Base-by-base conservation (phyloP, 2,888 invertebrate genomes). In the Sipha maydis region DNA sequence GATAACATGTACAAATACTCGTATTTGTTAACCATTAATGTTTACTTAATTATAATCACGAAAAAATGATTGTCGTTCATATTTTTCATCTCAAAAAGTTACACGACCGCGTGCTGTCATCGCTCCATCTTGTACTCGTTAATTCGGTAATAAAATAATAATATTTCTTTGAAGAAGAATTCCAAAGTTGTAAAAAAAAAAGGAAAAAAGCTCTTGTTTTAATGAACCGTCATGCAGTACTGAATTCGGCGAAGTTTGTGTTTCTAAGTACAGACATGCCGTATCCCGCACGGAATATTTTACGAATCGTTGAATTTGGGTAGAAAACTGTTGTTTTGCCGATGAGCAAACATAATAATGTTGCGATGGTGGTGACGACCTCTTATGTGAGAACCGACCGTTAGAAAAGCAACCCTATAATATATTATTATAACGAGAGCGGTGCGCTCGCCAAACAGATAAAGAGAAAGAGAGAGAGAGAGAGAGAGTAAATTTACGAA, bases 331-430 rank as follows among this genome's bases (percentile, higher is more conserved):
- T 61, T 61, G 34, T 61, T 61, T 48, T 14, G 14, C 48, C 48
- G 48, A 48, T 8, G 25, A 61, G 25, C 61, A 61, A 61, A 25
- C 21, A 25, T 61, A 7, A 25, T 56, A 14, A 14, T 56, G 19
- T 56, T 14, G 21, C 56, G 56, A 21, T 4, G 28, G 28, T 38
- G 48, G 28, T 14, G 75, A 67, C 41, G 80, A 19, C 61, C 61
- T 80, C 54, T 31, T 67, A 67, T 73, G 88, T 88, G 88, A 88
- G 88, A 88, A 88, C 88, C 75, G 61, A 88, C 88, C 88, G 88
- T 88, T 88, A 86, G 61, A 21, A 75, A 80, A 61, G 38, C 78
- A 11, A 85, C 85, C 85, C 85, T 54, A 77, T 21, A 34, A 85
- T 48, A 48, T 71, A 71, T 82, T 41, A 83, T 75, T 38, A 85